Evolutionary conservation across 1,140 invertebrate species (phyloP), one percentile per base, ranked within the genome.

Genomic region (Papilio polyxenes): DNA sequence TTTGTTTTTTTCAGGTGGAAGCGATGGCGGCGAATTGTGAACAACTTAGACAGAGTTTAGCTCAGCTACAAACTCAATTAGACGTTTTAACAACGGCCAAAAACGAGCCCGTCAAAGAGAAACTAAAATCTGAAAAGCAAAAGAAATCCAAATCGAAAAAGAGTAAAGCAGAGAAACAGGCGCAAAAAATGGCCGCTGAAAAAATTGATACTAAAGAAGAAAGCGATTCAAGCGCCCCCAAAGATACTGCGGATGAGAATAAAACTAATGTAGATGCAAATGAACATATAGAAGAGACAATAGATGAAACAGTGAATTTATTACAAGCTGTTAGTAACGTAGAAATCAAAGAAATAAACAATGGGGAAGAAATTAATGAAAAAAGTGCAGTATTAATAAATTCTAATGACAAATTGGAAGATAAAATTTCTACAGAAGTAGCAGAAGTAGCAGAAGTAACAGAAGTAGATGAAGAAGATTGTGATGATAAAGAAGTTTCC

Each of bases 21-120:
- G 92, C 95, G 23, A 95, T 96, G 94, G 93, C 95, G 0, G 95
- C 95, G 3, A 95, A 96, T 82, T 96, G 96, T 82, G 95, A 95
- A 10, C 94, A 96, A 82, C 88, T 96, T 6, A 95, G 95, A 80
- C 95, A 96, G 81, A 96, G 95, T 80, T 89, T 96, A 37, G 95
- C 95, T 4, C 95, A 96, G 83, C 86, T 96, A 23, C 95, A 96
- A 83, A 95, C 88, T 40, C 95, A 96, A 89, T 87, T 96, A 77
- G 95, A 95, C 81, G 89, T 92, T 3, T 84, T 96, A 4, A 92
- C 89, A 11, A 92, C 85, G 59, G 87, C 91, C 40, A 87, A 87
- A 37, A 77, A 87, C 79, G 75, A 82, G 11, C 78, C 83, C 20
- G 89, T 89, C 78, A 89, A 90, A 23, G 91, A 93, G 82, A 85